Evolutionary conservation across 2,797 vertebrate species (phyloP).

Genomic region (Macrochelys suwanniensis): DNA sequence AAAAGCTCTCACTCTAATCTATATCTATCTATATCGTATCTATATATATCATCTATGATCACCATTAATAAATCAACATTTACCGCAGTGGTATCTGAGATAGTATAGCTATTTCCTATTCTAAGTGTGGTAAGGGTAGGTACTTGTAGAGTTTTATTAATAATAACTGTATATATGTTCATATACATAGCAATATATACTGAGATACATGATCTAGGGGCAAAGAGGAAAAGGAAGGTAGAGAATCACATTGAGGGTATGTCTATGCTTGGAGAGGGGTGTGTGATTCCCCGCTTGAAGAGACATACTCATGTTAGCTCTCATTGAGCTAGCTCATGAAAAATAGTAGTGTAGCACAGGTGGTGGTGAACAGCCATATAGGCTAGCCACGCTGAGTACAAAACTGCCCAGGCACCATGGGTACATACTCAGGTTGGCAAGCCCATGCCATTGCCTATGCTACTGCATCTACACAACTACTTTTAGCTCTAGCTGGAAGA

Average conservation of each 20-base stretch:
- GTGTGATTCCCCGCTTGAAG: background rate
- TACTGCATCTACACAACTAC: background rate
- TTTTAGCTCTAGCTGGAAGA: background rate
- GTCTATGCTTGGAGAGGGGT: background rate
- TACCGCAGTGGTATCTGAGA: background rate
- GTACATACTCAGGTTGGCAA: background rate
- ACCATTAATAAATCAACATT: background rate
- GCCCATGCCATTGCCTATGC: background rate
- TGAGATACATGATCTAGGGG: background rate
- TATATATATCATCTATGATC: constrained; percentile 18
- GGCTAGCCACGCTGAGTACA: background rate
- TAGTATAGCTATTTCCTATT: constrained; percentile 1
- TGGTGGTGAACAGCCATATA: background rate
- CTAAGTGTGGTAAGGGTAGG: background rate
- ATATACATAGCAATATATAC: background rate
- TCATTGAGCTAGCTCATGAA: background rate
- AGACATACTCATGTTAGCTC: background rate
- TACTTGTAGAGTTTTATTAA: background rate
- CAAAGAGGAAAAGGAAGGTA: background rate
- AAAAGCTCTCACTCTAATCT: background rate
- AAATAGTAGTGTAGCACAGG: background rate
- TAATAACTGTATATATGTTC: background rate
- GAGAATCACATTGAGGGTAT: background rate
- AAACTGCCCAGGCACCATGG: background rate
- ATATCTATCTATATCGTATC: background rate